Percentiles rank a stretch among this genome's conserved stretches.
Conservation (phyloP, 2,113 vertebrate genomes). For the Willisornis vidua region DNA sequence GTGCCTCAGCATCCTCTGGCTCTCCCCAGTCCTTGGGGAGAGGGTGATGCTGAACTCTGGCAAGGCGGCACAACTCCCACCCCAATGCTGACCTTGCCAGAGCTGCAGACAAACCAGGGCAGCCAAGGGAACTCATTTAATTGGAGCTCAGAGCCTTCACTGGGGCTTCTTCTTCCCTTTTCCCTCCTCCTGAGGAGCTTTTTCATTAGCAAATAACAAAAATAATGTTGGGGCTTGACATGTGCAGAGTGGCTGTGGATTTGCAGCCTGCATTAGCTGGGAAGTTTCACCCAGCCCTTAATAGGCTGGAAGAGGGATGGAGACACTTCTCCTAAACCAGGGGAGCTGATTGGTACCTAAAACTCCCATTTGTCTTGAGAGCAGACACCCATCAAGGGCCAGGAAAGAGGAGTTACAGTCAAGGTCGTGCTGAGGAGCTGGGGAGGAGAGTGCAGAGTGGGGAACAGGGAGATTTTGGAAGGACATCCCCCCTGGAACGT, state of each 20-base stretch:
- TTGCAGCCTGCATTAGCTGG: conserved; percentile 64
- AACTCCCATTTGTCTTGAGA: conserved; percentile 74
- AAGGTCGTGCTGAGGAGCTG: conserved; percentile 67
- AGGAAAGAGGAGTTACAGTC: conserved; percentile 37
- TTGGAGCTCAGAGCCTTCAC: conserved; percentile 54
- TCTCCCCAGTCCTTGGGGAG: not conserved
- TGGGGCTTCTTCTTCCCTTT: not conserved
- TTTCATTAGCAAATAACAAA: conserved; percentile 71
- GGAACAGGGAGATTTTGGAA: not conserved
- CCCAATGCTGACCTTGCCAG: conserved; percentile 60
- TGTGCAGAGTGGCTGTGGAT: conserved; percentile 42
- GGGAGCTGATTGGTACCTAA: conserved; percentile 70
- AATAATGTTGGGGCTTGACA: conserved; percentile 63
- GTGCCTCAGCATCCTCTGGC: not conserved
- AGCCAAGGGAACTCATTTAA: conserved; percentile 61
- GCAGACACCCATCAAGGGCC: conserved; percentile 47
- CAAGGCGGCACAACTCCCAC: not conserved
- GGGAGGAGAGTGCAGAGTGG: conserved; percentile 4
- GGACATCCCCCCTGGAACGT: not conserved
- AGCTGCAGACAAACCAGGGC: conserved; percentile 56
- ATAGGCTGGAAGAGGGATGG: conserved; percentile 74
- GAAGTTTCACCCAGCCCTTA: conserved; percentile 61
- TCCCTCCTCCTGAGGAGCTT: conserved; percentile 27
- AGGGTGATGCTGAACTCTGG: not conserved
- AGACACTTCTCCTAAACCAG: conserved; percentile 64